A percentile compares a stretch with the other conserved stretches of the same genome.
These are phyloP conservation scores for Eulemur macaco DNA, from an alignment of 2,113 vertebrate genomes.

Conservation along the genomic window DNA sequence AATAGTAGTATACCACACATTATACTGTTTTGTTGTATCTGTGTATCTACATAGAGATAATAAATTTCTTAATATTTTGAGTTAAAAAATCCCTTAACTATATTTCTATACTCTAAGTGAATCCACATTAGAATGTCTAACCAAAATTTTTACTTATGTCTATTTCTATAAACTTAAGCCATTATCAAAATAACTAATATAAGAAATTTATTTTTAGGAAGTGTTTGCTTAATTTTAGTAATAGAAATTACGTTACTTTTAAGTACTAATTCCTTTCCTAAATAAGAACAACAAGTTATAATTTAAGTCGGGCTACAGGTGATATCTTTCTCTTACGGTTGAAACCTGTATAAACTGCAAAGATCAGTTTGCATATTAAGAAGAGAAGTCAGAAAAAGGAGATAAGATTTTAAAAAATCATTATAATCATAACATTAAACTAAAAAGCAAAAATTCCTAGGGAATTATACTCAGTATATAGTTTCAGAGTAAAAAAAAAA, in stretches of 20 bases:
- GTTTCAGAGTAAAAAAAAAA: neutral
- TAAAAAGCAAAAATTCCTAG: constrained; percentile 59
- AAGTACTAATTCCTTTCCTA: neutral
- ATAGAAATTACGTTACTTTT: neutral
- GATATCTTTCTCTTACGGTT: constrained; percentile 47
- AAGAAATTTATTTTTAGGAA: constrained; percentile 31
- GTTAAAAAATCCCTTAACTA: neutral
- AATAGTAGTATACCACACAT: neutral
- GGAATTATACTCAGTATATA: neutral
- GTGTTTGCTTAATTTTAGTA: neutral
- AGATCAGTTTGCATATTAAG: constrained; percentile 70
- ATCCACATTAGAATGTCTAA: neutral
- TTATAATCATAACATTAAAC: constrained; percentile 37
- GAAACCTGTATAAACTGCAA: constrained; percentile 61
- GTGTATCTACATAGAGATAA: neutral
- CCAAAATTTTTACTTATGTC: neutral
- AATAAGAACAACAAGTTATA: constrained; percentile 55
- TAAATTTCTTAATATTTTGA: neutral
- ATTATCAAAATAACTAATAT: neutral
- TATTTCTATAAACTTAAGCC: neutral
- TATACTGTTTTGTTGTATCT: neutral
- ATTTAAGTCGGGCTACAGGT: constrained; percentile 57
- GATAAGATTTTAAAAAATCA: constrained; percentile 61
- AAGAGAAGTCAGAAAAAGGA: constrained; percentile 39
- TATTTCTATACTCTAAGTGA: neutral